phyloP scores from a whole-genome alignment of 2,888 invertebrate genomes.

The Lepidochrysops patricia region DNA sequence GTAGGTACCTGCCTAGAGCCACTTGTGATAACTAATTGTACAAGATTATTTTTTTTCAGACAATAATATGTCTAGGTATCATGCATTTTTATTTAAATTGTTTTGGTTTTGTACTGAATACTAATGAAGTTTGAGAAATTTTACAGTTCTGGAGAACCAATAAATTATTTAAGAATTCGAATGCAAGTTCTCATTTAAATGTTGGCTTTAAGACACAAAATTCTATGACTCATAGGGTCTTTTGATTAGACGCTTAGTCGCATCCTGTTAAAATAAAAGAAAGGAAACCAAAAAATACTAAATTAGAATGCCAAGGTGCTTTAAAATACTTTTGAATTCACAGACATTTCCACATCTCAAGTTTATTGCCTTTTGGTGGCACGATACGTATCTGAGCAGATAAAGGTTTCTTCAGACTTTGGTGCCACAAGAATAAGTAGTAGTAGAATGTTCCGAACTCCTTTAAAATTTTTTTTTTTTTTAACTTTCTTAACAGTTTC shows the following conservation, averaged over 20 bases:
- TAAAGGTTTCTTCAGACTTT: background rate
- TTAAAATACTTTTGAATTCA: background rate
- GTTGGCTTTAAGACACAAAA: background rate
- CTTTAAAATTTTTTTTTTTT: too few species aligned
- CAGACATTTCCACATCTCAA: background rate
- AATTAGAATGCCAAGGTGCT: conserved; percentile 5
- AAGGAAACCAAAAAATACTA: background rate
- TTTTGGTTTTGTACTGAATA: background rate
- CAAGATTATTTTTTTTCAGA: too few species aligned
- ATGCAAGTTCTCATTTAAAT: background rate
- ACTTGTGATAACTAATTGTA: too few species aligned
- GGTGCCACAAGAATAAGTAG: too few species aligned
- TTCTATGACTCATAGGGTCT: background rate
- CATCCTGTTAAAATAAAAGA: conserved; percentile 10
- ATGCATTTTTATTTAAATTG: background rate
- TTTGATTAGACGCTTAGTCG: conserved; percentile 1
- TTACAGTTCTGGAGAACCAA: background rate
- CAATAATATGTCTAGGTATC: background rate
- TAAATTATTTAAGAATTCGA: background rate
- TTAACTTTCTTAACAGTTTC: background rate
- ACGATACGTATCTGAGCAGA: background rate
- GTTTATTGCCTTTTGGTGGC: background rate
- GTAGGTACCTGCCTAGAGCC: too few species aligned
- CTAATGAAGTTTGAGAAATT: background rate
- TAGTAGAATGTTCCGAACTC: too few species aligned